Evolutionary conservation across 1,140 invertebrate genomes (phyloP).

Genomic region (Drosophila novamexicana): DNA sequence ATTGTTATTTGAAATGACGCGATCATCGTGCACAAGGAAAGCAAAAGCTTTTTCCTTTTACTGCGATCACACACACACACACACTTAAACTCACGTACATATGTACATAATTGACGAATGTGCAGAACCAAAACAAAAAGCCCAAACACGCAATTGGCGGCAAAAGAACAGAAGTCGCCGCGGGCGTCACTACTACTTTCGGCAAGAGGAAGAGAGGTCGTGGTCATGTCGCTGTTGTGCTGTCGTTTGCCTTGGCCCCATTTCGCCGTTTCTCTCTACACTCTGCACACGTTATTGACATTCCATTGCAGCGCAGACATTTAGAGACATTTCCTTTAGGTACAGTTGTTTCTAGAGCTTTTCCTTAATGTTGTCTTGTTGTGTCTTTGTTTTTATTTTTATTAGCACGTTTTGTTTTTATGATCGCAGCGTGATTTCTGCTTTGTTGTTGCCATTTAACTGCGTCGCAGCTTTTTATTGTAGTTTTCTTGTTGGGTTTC

Average conservation of each 20-base stretch:
- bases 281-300: constrained; percentile 46
- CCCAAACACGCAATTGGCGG: constrained; percentile 45
- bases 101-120: constrained; percentile 49
- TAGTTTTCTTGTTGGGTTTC: constrained; percentile 60
- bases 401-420: constrained; percentile 78
- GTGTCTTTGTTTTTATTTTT: constrained; percentile 58
- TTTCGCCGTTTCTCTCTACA: constrained; percentile 43
- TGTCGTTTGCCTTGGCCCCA: constrained; percentile 73
- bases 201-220: constrained; percentile 15
- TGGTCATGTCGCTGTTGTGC: constrained; percentile 29
- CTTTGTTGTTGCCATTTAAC: constrained; percentile 54
- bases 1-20: constrained; percentile 32
- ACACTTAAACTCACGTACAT: constrained; percentile 1
- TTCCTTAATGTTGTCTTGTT: constrained; percentile 15
- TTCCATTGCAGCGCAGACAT: constrained; percentile 24
- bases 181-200: constrained; percentile 45
- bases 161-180: constrained; percentile 65
- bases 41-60: constrained; percentile 48
- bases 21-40: constrained; percentile 39
- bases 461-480: constrained; percentile 69
- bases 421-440: constrained; percentile 77
- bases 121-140: constrained; percentile 75
- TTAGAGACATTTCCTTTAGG: constrained; percentile 9
- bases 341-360: constrained; percentile 27
- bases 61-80: constrained; percentile 4